Evolutionary conservation across 1,140 invertebrate genomes (phyloP).

Genomic region (Cecropterus lyciades): DNA sequence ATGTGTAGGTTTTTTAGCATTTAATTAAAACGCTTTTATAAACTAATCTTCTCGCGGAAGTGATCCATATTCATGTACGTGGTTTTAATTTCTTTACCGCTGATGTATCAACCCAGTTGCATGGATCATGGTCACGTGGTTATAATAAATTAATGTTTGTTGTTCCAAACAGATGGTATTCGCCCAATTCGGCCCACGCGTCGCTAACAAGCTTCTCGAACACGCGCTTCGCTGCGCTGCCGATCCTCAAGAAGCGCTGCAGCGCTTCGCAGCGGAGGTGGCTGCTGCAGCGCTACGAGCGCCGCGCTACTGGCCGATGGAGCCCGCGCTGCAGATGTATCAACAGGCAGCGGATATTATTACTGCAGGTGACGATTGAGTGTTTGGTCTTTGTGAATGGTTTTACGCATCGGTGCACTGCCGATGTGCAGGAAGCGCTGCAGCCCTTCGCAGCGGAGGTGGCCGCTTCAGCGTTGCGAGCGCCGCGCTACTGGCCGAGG

Average conservation of each 20-base stretch:
- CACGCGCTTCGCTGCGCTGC: constrained; percentile 88
- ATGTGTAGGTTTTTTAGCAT: too few species aligned
- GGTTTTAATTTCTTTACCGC: too few species aligned
- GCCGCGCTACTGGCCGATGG: constrained; percentile 92
- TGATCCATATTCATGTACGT: too few species aligned
- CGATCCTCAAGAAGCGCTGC: constrained; percentile 90
- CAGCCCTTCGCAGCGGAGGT: constrained; percentile 95
- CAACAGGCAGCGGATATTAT: constrained; percentile 48
- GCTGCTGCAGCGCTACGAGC: constrained; percentile 91
- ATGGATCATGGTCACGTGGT: too few species aligned
- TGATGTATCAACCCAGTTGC: too few species aligned
- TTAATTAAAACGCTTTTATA: too few species aligned
- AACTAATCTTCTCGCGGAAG: too few species aligned
- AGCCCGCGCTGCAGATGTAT: constrained; percentile 80
- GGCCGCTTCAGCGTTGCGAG: constrained; percentile 89
- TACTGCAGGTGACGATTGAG: constrained; percentile 43
- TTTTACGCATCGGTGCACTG: constrained; percentile 88
- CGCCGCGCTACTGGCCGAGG: constrained; percentile 93
- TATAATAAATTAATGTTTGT: too few species aligned
- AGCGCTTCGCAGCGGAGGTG: constrained; percentile 94
- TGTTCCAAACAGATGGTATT: constrained; percentile 91
- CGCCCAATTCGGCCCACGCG: constrained; percentile 89
- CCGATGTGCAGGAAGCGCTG: constrained; percentile 89
- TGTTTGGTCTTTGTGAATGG: too few species aligned
- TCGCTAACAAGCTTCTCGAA: constrained; percentile 86